Base-by-base conservation (phyloP, 2,797 vertebrate genomes). In the Dallia pectoralis region DNA sequence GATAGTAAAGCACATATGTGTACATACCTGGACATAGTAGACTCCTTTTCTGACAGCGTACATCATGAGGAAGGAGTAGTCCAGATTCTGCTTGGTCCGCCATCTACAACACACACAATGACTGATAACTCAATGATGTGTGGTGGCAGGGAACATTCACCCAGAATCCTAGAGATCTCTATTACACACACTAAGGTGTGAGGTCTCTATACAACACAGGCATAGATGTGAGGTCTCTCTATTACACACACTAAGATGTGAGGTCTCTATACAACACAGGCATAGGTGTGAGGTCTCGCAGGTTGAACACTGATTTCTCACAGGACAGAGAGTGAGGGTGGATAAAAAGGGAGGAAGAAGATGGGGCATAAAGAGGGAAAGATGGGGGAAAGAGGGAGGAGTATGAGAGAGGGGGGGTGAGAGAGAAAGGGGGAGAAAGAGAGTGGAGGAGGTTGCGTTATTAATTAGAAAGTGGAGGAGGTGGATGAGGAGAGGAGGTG, bases 41-140 rank as follows among this genome's bases (percentile, higher is more conserved):
- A 95, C 91, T 0, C 98, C 97, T 88, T 97, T 98, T 88, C 93
- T 96, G 86, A 98, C 96, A 53, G 97, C 97, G 69, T 98, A 99
- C 97, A 99, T 98, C 98, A 99, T 99, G 73, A 99, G 94, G 89
- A 99, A 99, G 84, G 97, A 99, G 80, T 99, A 99, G 87, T 99
- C 98, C 89, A 99, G 89, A 86, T 99, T 99, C 89, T 99, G 98
- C 84, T 99, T 99, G 32, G 98, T 99, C 85, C 98, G 89, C 98
- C 98, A 99, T 91, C 97, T 99, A 87, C 80, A 86, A 27, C 64
- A n/a, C 36, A 67, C n/a, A 32, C 30, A n/a, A n/a, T n/a, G n/a
- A n/a, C n/a, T n/a, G n/a, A n/a, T n/a, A n/a, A n/a, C n/a, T n/a
- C n/a, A n/a, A n/a, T n/a, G n/a, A n/a, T n/a, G n/a, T n/a, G n/a